A percentile compares a stretch with the other conserved stretches of the same genome.
These are phyloP conservation scores for Parelbella ahira DNA, from an alignment of 2,888 invertebrate genomes.

Conservation along the genomic window DNA sequence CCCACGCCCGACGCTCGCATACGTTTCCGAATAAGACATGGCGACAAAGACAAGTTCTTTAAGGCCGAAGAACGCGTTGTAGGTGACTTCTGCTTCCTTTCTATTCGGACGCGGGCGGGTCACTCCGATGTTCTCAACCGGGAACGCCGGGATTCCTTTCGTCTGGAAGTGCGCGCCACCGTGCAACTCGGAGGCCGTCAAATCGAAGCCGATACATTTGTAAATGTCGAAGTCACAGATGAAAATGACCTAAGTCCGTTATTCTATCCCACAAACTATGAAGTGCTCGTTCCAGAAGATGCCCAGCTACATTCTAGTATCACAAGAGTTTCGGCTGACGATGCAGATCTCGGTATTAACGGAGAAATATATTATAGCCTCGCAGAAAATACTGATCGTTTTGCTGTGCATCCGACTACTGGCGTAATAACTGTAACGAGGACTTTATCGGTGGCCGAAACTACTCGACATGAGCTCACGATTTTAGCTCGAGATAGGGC, in stretches of 20 bases:
- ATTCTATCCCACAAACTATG: conserved; percentile 94
- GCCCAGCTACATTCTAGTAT: conserved; percentile 91
- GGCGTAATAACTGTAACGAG: conserved; percentile 92
- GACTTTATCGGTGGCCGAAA: conserved; percentile 86
- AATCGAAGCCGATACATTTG: conserved; percentile 85
- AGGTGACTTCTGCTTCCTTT: conserved; percentile 96
- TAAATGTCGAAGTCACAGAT: conserved; percentile 88
- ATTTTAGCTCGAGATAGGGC: conserved; percentile 95
- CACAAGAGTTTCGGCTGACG: conserved; percentile 91
- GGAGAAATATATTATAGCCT: conserved; percentile 98
- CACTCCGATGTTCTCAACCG: conserved; percentile 94
- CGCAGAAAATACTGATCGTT: conserved; percentile 88
- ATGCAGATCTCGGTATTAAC: conserved; percentile 97
- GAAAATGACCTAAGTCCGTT: conserved; percentile 96
- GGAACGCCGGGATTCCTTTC: conserved; percentile 92
- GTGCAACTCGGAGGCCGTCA: conserved; percentile 79
- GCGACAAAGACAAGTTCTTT: conserved; percentile 94
- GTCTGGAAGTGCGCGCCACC: conserved; percentile 85
- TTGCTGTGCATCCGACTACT: conserved; percentile 95
- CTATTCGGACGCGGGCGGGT: conserved; percentile 93
- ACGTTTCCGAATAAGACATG: conserved; percentile 92
- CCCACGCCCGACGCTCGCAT: conserved; percentile 73
- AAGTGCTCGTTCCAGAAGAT: conserved; percentile 93
- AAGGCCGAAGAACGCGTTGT: conserved; percentile 93
- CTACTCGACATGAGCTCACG: conserved; percentile 85